Conservation (phyloP, 1,140 invertebrate genomes). For the Maconellicoccus hirsutus region DNA sequence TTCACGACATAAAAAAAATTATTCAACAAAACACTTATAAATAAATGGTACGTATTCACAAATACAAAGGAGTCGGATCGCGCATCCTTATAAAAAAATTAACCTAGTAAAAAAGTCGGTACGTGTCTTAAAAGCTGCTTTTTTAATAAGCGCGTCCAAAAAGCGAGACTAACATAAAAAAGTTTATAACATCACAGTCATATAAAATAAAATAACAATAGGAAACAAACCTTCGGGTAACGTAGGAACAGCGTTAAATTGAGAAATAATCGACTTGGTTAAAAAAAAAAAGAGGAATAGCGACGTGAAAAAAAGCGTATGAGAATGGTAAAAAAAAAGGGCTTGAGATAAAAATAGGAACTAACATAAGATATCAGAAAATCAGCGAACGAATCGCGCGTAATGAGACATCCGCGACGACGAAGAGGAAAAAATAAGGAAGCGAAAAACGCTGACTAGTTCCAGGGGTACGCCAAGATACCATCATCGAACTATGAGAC, state of each 20-base stretch:
- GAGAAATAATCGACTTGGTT: no score
- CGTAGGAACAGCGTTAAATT: background rate
- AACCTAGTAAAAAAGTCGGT: background rate
- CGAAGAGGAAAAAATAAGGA: no score
- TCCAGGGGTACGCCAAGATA: background rate
- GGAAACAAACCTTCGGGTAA: background rate
- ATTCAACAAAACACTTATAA: conserved; percentile 4
- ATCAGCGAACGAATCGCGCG: no score
- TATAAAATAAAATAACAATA: background rate
- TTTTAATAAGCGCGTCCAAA: background rate
- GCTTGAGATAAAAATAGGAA: conserved; percentile 6
- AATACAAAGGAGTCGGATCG: background rate
- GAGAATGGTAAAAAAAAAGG: no score
- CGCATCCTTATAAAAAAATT: background rate
- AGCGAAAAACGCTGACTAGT: background rate
- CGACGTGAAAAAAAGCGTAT: no score
- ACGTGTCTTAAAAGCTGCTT: background rate
- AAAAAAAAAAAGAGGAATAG: background rate
- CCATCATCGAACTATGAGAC: background rate
- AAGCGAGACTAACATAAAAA: background rate
- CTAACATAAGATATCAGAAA: background rate
- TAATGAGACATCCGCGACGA: no score
- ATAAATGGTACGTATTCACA: conserved; percentile 2
- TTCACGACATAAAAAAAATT: background rate
- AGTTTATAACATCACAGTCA: background rate